phyloP scores from a whole-genome alignment of 2,113 vertebrate species.

The Neotoma lepida region DNA sequence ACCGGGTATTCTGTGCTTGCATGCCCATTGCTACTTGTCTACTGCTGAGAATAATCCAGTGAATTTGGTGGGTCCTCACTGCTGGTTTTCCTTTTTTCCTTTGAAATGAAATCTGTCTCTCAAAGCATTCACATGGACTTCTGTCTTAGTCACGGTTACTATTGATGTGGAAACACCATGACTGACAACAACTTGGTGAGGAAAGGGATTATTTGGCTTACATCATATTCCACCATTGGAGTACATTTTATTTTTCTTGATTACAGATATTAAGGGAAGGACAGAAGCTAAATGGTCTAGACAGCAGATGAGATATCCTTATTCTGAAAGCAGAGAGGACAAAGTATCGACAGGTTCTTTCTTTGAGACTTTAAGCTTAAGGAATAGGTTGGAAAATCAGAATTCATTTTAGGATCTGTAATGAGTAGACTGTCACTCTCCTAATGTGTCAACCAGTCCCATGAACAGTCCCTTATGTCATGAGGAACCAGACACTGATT shows the following conservation, averaged over 20 bases:
- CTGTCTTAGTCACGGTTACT: neutral
- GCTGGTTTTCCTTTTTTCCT: neutral
- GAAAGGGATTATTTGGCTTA: neutral
- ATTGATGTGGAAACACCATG: neutral
- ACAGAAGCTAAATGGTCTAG: neutral
- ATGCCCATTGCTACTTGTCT: too few relatives aligned
- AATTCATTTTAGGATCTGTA: conserved; percentile 4
- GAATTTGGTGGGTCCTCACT: neutral
- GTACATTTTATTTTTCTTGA: neutral
- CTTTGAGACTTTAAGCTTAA: conserved; percentile 7
- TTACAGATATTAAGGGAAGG: neutral
- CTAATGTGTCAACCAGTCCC: neutral
- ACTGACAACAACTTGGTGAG: neutral
- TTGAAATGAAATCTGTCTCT: neutral
- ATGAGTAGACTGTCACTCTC: neutral
- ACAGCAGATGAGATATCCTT: neutral
- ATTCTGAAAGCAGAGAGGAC: neutral
- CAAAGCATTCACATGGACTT: neutral
- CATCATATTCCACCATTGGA: too few relatives aligned
- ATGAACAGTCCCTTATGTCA: neutral
- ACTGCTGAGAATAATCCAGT: neutral
- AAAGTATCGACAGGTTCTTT: neutral
- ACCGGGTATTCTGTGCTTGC: too few relatives aligned
- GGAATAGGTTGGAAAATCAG: neutral
- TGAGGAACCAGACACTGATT: neutral